Evolutionary conservation across 2,113 vertebrate genomes (phyloP), one percentile per base, ranked within the genome.

Genomic region (Vicugna pacos): DNA sequence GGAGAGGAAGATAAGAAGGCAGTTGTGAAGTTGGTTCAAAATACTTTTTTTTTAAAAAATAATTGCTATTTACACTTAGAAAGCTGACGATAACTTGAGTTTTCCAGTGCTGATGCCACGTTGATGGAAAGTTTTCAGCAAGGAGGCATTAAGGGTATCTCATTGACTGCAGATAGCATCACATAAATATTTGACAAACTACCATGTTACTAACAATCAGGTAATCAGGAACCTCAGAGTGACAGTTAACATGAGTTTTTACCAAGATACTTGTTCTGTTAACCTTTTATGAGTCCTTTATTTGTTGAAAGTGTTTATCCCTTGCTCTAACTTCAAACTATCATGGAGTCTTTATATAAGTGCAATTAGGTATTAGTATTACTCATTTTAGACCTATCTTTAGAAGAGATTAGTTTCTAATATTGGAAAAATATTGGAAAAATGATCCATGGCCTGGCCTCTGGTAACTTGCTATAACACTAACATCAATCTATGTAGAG

Each of bases 1-100:
- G 4, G 30, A 58, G 17, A 30, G n/a, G 30, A 52, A 81, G 60
- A 64, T 64, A 92, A 75, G 79, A 72, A 76, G 70, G 28, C 65
- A 93, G n/a, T 54, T 95, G 64, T 93, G 77, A 92, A 97, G 83
- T 60, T 87, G 50, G 64, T 95, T 95, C 69, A 86, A 85, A 93
- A 94, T 80, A 93, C 67, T 95, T 2, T 28, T 16, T 85, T 90
- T 90, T 30, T 2, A 5, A 84, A 48, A 90, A 28, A 10, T 65
- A 80, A 48, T 69, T 87, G 48, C 30, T 80, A 30, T 90, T 94
- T 77, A 93, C 30, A 62, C 14, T 90, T 14, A 67, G 64, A 67
- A 92, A 96, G 35, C 67, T 97, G 46, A 88, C 76, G 42, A 48
- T 94, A 87, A 93, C 48, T 67, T 30, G 6, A 14, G 65, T 67